Conservation (phyloP, 2,888 invertebrate genomes). For the Dryococelus australis region DNA sequence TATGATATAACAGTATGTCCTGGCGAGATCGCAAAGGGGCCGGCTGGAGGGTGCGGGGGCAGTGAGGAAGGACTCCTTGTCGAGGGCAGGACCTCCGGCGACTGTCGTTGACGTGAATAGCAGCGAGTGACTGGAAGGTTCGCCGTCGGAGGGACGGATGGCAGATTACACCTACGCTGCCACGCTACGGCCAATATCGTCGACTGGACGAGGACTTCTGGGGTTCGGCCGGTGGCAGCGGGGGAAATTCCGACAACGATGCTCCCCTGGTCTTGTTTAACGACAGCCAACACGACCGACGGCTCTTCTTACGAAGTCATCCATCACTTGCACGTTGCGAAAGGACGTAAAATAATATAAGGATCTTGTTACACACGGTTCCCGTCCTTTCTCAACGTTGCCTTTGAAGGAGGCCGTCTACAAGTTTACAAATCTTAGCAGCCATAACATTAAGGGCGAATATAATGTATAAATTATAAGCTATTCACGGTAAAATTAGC, state of each 20-base stretch:
- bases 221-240: neutral
- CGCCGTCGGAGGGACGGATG: neutral
- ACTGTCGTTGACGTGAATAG: conserved; percentile 7
- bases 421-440: too few relatives aligned
- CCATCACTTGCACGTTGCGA: neutral
- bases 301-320: neutral
- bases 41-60: neutral
- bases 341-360: too few relatives aligned
- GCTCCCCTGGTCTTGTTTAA: neutral
- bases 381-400: too few relatives aligned
- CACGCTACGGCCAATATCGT: neutral
- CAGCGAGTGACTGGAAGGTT: neutral
- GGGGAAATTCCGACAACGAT: neutral
- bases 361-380: too few relatives aligned
- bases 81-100: neutral
- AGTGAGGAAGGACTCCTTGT: neutral
- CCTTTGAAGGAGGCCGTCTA: too few relatives aligned
- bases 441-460: too few relatives aligned
- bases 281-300: too few relatives aligned
- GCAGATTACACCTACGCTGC: neutral
- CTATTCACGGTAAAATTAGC: too few relatives aligned
- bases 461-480: too few relatives aligned
- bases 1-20: neutral
- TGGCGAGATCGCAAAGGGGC: neutral
- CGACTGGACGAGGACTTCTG: neutral